phyloP scores from a whole-genome alignment of 2,888 invertebrate species.

The Leptinotarsa juncta region DNA sequence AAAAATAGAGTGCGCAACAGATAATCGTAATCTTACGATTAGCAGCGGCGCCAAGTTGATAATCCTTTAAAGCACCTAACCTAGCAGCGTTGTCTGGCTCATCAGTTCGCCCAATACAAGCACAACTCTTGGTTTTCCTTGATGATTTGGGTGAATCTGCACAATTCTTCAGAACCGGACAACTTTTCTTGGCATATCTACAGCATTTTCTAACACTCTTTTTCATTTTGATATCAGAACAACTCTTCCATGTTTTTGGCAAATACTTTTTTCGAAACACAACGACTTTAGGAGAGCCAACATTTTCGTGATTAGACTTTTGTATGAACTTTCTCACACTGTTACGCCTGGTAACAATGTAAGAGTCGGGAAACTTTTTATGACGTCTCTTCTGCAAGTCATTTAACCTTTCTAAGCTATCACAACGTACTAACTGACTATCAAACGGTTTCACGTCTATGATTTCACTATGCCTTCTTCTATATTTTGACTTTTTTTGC shows the following conservation, averaged over 20 bases:
- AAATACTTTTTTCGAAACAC: slow-evolving; percentile 57
- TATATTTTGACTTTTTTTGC: slow-evolving; percentile 55
- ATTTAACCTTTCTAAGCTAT: slow-evolving; percentile 63
- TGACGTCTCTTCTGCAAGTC: slow-evolving; percentile 49
- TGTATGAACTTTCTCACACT: slow-evolving; percentile 49
- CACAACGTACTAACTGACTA: slow-evolving; percentile 65
- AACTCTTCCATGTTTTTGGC: slow-evolving; percentile 64
- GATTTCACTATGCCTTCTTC: slow-evolving; percentile 69
- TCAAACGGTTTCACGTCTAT: slow-evolving; percentile 65
- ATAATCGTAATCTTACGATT: slow-evolving; percentile 59
- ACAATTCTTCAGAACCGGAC: slow-evolving; percentile 60
- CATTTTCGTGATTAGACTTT: slow-evolving; percentile 49
- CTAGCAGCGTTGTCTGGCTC: slow-evolving; percentile 54
- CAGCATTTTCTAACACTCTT: slow-evolving; percentile 62
- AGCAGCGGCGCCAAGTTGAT: slow-evolving; percentile 56
- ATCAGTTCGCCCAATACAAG: slow-evolving; percentile 54
- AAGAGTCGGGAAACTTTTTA: slow-evolving; percentile 66
- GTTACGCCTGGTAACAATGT: slow-evolving; percentile 61
- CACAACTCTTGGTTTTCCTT: slow-evolving; percentile 61
- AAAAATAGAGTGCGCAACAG: slow-evolving; percentile 53
- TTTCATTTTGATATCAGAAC: slow-evolving; percentile 62
- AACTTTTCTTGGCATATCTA: slow-evolving; percentile 62
- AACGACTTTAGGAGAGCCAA: slow-evolving; percentile 57
- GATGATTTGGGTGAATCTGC: slow-evolving; percentile 51
- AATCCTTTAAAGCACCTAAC: slow-evolving; percentile 57